Percentiles rank a stretch among this genome's conserved stretches.
These are phyloP conservation scores for Lophotriccus pileatus DNA, from an alignment of 2,797 vertebrate species.

Conservation along the genomic window DNA sequence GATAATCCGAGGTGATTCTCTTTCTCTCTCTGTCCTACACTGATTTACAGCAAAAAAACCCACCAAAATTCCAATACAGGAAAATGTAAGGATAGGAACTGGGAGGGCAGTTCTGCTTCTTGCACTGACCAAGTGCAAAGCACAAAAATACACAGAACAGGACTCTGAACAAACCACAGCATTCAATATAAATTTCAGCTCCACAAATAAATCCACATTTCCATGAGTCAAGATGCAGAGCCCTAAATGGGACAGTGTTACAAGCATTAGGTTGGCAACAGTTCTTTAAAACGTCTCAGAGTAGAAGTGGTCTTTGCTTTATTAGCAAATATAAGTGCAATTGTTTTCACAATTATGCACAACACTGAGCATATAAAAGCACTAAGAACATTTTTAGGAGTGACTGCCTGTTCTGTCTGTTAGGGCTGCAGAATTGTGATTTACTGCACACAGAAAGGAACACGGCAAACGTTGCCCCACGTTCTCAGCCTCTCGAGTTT, in stretches of 20 bases:
- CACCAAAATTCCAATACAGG: background rate
- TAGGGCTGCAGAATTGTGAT: background rate
- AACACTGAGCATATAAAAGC: background rate
- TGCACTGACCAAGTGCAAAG: background rate
- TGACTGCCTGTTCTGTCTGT: background rate
- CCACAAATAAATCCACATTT: background rate
- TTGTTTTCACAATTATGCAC: background rate
- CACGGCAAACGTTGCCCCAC: background rate
- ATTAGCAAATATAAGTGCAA: background rate
- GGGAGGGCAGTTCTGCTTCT: background rate
- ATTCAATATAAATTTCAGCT: background rate
- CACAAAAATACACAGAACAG: background rate
- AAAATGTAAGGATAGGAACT: background rate
- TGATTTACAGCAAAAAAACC: background rate
- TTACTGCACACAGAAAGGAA: background rate
- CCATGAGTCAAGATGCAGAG: background rate
- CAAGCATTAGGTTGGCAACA: background rate
- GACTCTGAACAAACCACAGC: background rate
- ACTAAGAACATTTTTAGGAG: background rate
- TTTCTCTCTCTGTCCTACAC: background rate
- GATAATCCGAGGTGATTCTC: background rate
- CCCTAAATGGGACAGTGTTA: rapidly evolving
- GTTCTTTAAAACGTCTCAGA: background rate
- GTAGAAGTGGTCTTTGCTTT: background rate
- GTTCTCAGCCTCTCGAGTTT: background rate